These are phyloP conservation scores for Dermolepida albohirtum DNA, from an alignment of 2,888 invertebrate species.

Conservation along the genomic window DNA sequence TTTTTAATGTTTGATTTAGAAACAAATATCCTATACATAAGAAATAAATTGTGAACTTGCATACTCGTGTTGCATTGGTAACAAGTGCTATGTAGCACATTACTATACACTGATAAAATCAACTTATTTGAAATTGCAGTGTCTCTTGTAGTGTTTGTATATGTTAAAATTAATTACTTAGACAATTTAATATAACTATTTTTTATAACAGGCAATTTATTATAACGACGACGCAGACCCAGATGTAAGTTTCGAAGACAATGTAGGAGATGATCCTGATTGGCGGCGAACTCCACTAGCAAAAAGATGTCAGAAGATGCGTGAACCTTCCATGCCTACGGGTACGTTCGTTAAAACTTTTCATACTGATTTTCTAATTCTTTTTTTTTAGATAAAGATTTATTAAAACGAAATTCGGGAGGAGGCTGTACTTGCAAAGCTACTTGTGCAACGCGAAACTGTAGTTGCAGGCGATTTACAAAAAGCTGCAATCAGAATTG, in stretches of 20 bases:
- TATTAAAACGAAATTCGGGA: slow-evolving; percentile 69
- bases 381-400: slow-evolving; percentile 37
- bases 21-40: too few species aligned
- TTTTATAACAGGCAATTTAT: neutral
- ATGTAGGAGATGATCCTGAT: slow-evolving; percentile 72
- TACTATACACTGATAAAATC: too few species aligned
- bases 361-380: neutral
- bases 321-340: neutral
- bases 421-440: slow-evolving; percentile 74
- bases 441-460: slow-evolving; percentile 69
- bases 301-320: slow-evolving; percentile 55
- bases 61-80: too few species aligned
- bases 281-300: slow-evolving; percentile 77
- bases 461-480: slow-evolving; percentile 71
- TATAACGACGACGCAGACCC: slow-evolving; percentile 4
- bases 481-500: slow-evolving; percentile 67
- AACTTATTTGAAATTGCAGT: too few species aligned
- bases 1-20: too few species aligned
- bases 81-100: too few species aligned
- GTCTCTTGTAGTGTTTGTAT: neutral
- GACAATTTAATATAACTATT: neutral
- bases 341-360: neutral
- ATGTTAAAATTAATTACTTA: slow-evolving; percentile 3
- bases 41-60: too few species aligned
- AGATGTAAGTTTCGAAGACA: slow-evolving; percentile 64